Evolutionary conservation across 1,140 invertebrate genomes (phyloP).

Genomic region (Ips nitidus): DNA sequence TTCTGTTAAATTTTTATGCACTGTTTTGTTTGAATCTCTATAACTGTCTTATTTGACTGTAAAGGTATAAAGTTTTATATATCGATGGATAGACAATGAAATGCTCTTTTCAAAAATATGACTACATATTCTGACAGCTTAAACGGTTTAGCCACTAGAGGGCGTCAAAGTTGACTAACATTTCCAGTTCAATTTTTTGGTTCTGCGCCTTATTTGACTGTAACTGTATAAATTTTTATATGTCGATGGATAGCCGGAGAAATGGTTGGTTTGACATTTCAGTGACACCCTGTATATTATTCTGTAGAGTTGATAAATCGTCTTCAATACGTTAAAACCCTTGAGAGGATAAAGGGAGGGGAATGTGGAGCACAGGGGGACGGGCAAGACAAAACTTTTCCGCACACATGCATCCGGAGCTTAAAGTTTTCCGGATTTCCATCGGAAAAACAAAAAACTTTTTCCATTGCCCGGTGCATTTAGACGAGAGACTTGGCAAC

Average conservation of each 20-base stretch:
- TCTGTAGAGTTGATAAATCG: slow-evolving; percentile 27
- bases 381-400: slow-evolving; percentile 39
- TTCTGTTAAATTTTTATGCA: too few species aligned
- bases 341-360: background rate
- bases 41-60: too few species aligned
- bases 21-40: too few species aligned
- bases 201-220: background rate
- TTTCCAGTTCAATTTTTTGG: slow-evolving; percentile 14
- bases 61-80: too few species aligned
- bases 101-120: too few species aligned
- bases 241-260: too few species aligned
- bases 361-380: slow-evolving; percentile 14
- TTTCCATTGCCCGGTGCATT: slow-evolving; percentile 37
- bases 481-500: slow-evolving; percentile 22
- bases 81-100: too few species aligned
- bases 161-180: background rate
- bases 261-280: too few species aligned
- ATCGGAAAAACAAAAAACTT: slow-evolving; percentile 31
- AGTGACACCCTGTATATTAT: too few species aligned
- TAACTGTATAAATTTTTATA: too few species aligned
- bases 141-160: slow-evolving; percentile 8
- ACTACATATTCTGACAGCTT: too few species aligned
- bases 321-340: slow-evolving; percentile 24
- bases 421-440: slow-evolving; percentile 32
- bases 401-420: slow-evolving; percentile 36